Percentiles rank a stretch among this genome's conserved stretches.
These are phyloP conservation scores for Dasypus novemcinctus DNA, from an alignment of 2,113 vertebrate species.

Conservation along the genomic window DNA sequence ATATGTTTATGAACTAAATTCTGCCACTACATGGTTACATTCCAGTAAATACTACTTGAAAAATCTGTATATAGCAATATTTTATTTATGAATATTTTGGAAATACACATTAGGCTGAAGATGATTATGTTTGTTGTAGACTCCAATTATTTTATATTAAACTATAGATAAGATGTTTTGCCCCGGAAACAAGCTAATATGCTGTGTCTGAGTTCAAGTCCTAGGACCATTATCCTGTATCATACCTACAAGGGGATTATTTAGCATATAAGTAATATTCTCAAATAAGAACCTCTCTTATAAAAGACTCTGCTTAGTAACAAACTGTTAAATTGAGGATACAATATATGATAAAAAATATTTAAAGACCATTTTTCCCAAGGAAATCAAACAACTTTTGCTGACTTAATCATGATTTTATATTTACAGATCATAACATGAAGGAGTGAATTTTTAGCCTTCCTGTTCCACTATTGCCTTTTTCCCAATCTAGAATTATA, in stretches of 20 bases:
- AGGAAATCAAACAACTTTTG: background rate
- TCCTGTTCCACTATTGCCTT: background rate
- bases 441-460: background rate
- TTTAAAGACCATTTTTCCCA: background rate
- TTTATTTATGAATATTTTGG: conserved; percentile 1
- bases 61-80: background rate
- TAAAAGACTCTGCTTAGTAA: background rate
- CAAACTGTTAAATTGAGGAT: background rate
- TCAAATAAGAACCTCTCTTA: background rate
- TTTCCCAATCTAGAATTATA: conserved; percentile 10
- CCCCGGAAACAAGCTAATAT: background rate
- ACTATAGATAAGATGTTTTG: background rate
- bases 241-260: background rate
- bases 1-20: background rate
- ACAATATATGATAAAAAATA: background rate
- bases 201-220: background rate
- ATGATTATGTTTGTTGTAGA: background rate
- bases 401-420: background rate
- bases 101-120: background rate
- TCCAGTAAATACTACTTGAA: background rate
- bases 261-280: background rate
- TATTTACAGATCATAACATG: background rate
- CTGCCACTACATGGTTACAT: background rate
- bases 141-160: conserved; percentile 1
- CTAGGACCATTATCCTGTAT: background rate